Evolutionary conservation across 2,113 vertebrate genomes (phyloP).

Genomic region (Acrocephalus arundinaceus): DNA sequence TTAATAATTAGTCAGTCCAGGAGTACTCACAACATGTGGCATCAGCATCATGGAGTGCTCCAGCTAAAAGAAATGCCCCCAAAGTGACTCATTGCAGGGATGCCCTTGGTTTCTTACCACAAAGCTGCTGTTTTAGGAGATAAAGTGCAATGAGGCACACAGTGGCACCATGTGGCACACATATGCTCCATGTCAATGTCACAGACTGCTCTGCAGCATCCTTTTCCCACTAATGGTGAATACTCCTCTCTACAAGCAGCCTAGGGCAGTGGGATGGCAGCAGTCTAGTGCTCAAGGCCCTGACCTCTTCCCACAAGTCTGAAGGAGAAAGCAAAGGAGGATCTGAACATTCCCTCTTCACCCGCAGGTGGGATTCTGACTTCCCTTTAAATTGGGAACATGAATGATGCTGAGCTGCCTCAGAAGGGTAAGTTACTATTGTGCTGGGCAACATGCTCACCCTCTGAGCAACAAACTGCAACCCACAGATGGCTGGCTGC

Average conservation of each 20-base stretch:
- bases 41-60: slow-evolving; percentile 56
- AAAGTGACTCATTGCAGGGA: background rate
- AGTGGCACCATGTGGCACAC: background rate
- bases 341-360: background rate
- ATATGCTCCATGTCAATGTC: background rate
- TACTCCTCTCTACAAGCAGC: background rate
- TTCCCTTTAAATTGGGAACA: background rate
- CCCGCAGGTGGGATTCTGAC: background rate
- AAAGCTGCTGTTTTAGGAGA: background rate
- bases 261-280: background rate
- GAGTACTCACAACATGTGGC: slow-evolving; percentile 61
- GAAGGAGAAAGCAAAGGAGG: background rate
- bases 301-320: rapidly evolving
- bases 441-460: background rate
- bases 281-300: background rate
- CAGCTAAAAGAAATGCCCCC: background rate
- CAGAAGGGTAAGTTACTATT: background rate
- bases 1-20: slow-evolving; percentile 81
- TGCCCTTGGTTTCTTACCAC: background rate
- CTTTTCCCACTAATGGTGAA: background rate
- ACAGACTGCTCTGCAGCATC: background rate
- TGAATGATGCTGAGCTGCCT: background rate
- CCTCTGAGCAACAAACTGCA: background rate
- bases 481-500: background rate
- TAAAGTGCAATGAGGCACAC: background rate